Percentiles rank a stretch among this genome's conserved stretches.
phyloP scores from a whole-genome alignment of 2,113 vertebrate genomes.

The Nycticryphes semicollaris region DNA sequence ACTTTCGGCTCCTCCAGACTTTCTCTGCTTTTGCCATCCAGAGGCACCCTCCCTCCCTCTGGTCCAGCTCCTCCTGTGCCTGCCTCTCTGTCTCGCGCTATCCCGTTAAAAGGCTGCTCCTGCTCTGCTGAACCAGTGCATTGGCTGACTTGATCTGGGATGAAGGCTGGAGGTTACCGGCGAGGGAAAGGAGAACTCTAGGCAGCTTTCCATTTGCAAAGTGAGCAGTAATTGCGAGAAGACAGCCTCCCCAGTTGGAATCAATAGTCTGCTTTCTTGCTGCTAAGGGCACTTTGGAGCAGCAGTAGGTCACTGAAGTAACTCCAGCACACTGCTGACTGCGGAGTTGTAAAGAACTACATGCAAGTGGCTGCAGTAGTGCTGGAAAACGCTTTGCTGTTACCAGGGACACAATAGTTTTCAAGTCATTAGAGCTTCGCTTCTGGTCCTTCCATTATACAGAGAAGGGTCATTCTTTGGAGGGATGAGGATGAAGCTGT shows the following conservation, averaged over 20 bases:
- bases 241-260: slow-evolving; percentile 69
- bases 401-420: slow-evolving; percentile 77
- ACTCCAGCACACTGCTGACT: slow-evolving; percentile 74
- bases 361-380: slow-evolving; percentile 74
- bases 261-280: slow-evolving; percentile 68
- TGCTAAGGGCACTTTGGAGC: slow-evolving; percentile 66
- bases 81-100: neutral
- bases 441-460: slow-evolving; percentile 39
- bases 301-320: slow-evolving; percentile 73
- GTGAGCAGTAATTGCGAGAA: slow-evolving; percentile 76
- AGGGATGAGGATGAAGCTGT: slow-evolving; percentile 66
- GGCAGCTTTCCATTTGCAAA: slow-evolving; percentile 58
- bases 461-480: slow-evolving; percentile 48
- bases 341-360: slow-evolving; percentile 81
- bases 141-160: slow-evolving; percentile 68
- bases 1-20: slow-evolving; percentile 35
- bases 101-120: slow-evolving; percentile 70
- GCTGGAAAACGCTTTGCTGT: slow-evolving; percentile 62
- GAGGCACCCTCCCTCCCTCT: slow-evolving; percentile 42
- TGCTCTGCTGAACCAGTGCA: slow-evolving; percentile 61
- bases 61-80: slow-evolving; percentile 51
- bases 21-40: neutral
- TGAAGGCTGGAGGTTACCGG: slow-evolving; percentile 72
- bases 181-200: slow-evolving; percentile 41
- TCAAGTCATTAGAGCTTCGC: slow-evolving; percentile 61